These are phyloP conservation scores for Nymphicus hollandicus DNA, from an alignment of 2,113 vertebrate genomes.

Conservation along the genomic window DNA sequence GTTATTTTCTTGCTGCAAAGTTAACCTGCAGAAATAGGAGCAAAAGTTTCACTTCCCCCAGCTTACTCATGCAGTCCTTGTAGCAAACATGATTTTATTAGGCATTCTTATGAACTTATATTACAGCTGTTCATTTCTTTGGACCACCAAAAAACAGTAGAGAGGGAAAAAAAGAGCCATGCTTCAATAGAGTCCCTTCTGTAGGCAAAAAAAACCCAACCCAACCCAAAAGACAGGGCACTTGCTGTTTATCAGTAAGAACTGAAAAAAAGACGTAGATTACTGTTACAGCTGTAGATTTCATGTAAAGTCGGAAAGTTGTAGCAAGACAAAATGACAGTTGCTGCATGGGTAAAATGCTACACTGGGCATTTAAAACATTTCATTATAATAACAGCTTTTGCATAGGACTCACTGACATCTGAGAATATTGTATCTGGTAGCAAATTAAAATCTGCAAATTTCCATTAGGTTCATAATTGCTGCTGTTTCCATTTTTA, in stretches of 20 bases:
- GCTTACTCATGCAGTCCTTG: not conserved
- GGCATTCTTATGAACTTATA: not conserved
- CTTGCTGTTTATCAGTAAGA: slow-evolving; percentile 4
- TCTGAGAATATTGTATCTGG: not conserved
- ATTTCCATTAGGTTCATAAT: not conserved
- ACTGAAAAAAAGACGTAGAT: slow-evolving; percentile 10
- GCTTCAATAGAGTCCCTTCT: not conserved
- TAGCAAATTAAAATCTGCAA: not conserved
- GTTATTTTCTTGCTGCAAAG: not conserved
- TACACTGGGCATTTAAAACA: not conserved
- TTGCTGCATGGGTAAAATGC: not conserved
- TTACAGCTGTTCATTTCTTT: slow-evolving; percentile 34
- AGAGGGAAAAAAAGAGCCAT: not conserved
- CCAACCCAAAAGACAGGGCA: not conserved
- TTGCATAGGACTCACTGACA: not conserved
- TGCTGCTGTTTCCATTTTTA: not conserved
- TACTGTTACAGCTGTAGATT: slow-evolving; percentile 25
- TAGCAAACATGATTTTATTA: not conserved
- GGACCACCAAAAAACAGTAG: not conserved
- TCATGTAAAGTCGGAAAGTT: not conserved
- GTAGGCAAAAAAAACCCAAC: not conserved
- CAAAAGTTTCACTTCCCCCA: slow-evolving; percentile 11
- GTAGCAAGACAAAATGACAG: not conserved
- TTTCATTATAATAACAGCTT: not conserved
- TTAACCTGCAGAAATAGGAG: not conserved